Evolutionary conservation across 2,113 vertebrate genomes (phyloP).

Genomic region (Colistium nudipinnis): DNA sequence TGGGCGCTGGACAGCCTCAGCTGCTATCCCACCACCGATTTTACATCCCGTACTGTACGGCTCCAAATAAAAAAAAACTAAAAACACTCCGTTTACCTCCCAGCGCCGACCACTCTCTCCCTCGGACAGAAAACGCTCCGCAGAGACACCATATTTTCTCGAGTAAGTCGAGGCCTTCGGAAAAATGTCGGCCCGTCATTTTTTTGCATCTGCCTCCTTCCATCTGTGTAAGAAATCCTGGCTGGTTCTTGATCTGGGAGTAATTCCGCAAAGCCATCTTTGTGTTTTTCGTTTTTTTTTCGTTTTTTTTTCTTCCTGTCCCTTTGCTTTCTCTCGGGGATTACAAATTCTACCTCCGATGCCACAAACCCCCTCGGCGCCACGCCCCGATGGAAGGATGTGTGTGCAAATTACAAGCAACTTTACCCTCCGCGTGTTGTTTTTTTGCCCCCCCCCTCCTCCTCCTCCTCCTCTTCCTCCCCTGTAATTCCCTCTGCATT

Average conservation of each 20-base stretch:
- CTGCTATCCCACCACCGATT: slow-evolving; percentile 72
- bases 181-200: slow-evolving; percentile 22
- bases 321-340: slow-evolving; percentile 4
- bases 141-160: slow-evolving; percentile 41
- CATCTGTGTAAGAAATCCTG: slow-evolving; percentile 24
- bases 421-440: slow-evolving; percentile 18
- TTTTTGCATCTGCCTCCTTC: slow-evolving; percentile 57
- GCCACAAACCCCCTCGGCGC: slow-evolving; percentile 1
- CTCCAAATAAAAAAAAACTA: too few relatives aligned
- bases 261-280: slow-evolving; percentile 1
- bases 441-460: too few relatives aligned
- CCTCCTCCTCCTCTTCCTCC: slow-evolving; percentile 1
- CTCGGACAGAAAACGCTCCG: slow-evolving; percentile 24
- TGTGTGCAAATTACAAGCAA: slow-evolving; percentile 31
- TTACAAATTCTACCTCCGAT: slow-evolving; percentile 21
- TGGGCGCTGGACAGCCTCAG: slow-evolving; percentile 73
- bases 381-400: slow-evolving; percentile 4
- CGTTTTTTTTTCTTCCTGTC: too few relatives aligned
- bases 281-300: too few relatives aligned
- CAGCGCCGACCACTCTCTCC: slow-evolving; percentile 47
- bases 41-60: slow-evolving; percentile 58
- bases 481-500: slow-evolving; percentile 32
- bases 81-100: slow-evolving; percentile 51
- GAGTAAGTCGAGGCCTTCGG: slow-evolving; percentile 27
- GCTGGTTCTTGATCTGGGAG: slow-evolving; percentile 20